Evolutionary conservation across 2,797 vertebrate genomes (phyloP).

Genomic region (Diglossa cyanea): DNA sequence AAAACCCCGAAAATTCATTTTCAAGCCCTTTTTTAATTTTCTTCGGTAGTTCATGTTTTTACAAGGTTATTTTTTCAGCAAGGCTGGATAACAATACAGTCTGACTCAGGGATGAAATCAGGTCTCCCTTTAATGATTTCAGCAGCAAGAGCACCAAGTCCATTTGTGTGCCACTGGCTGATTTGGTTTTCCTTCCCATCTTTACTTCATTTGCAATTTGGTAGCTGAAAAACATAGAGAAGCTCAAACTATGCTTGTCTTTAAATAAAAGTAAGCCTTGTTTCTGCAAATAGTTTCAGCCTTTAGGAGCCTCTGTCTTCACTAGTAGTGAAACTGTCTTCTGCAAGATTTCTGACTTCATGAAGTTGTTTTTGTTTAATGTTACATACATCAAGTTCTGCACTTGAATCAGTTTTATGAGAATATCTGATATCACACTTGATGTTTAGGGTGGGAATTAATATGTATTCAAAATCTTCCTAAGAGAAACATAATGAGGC

Average conservation of each 20-base stretch:
- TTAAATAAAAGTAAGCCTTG: not conserved
- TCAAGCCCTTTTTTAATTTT: not conserved
- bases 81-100: not conserved
- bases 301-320: not conserved
- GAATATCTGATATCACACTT: not conserved
- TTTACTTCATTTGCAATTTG: not conserved
- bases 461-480: not conserved
- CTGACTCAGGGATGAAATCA: not conserved
- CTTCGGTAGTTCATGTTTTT: not conserved
- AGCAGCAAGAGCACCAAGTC: not conserved
- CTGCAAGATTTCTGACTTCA: not conserved
- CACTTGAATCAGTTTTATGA: not conserved
- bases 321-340: not conserved
- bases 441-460: not conserved
- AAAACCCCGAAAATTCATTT: not conserved
- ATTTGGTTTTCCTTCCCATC: constrained; percentile 15
- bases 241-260: not conserved
- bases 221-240: not conserved
- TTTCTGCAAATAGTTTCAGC: not conserved
- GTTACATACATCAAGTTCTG: not conserved
- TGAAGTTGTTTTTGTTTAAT: not conserved
- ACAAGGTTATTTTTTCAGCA: not conserved
- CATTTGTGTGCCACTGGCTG: not conserved
- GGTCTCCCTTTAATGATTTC: constrained; percentile 1
- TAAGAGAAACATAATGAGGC: not conserved